Evolutionary conservation across 2,797 vertebrate species (phyloP), one percentile per base, ranked within the genome.

Genomic region (Pseudocheirus occidentalis): DNA sequence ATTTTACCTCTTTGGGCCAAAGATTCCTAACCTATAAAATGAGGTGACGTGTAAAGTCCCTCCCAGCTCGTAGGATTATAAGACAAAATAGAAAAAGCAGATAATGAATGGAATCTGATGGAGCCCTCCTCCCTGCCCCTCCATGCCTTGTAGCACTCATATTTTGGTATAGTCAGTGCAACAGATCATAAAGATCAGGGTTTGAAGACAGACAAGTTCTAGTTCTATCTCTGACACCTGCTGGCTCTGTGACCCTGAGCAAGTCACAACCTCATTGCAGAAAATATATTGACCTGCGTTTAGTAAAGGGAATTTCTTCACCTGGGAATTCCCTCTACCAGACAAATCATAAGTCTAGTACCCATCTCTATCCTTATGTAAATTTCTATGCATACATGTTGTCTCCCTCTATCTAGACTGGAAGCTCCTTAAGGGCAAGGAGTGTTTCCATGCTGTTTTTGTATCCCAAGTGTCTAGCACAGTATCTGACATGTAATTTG

Each of bases 21-120:
- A 1, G 5, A 90, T 81, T 90, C 87, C 55, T 66, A 57, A 54
- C 46, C 92, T 62, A 59, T n/a, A 92, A 96, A 97, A 55, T 29
- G 34, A 7, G 56, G 4, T 90, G 81, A 28, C 21, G 2, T 2
- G 9, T 24, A 2, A 2, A 18, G 94, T 73, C 14, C 93, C 55
- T 58, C 52, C 0, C 1, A 27, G 5, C 40, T 5, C 90, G 46
- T 13, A 57, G 52, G 52, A 0, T 1, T 24, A 18, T 18, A 52
- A 12, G n/a, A 62, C 28, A 1, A 2, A 27, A 16, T 54, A 16
- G 28, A 90, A n/a, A 12, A 29, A 27, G 12, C n/a, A 9, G 52
- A 1, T 29, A 4, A n/a, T 0, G 16, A 87, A n/a, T 31, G 50
- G n/a, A 73, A 40, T 73, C 16, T 73, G n/a, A 73, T 40, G 66